Evolutionary conservation across 2,888 invertebrate species (phyloP).

Genomic region (Cheilosia variabilis): DNA sequence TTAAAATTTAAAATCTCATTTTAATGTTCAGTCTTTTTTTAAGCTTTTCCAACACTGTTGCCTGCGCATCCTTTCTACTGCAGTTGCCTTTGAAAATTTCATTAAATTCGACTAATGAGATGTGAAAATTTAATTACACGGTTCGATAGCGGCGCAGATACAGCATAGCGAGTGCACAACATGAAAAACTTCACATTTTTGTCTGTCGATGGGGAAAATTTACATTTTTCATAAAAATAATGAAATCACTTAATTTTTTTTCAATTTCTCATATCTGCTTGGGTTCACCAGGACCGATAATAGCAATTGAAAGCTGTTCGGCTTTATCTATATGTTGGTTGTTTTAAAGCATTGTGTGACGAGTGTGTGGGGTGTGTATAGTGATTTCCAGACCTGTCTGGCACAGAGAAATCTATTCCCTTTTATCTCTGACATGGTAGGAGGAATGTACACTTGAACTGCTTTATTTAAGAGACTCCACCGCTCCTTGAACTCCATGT

Average conservation of each 20-base stretch:
- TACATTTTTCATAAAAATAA: slow-evolving; percentile 50
- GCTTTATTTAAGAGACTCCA: too few relatives aligned
- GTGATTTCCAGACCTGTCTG: neutral
- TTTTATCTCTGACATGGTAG: too few relatives aligned
- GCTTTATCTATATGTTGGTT: neutral
- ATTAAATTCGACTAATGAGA: slow-evolving; percentile 74
- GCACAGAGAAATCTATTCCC: too few relatives aligned
- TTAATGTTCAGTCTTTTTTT: neutral
- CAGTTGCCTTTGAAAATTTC: slow-evolving; percentile 67
- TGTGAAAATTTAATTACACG: slow-evolving; percentile 75
- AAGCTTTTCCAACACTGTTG: slow-evolving; percentile 7
- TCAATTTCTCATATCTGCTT: slow-evolving; percentile 23
- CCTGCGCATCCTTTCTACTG: slow-evolving; percentile 41
- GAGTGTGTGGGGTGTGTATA: neutral
- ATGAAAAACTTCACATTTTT: slow-evolving; percentile 49
- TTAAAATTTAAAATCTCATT: slow-evolving; percentile 26
- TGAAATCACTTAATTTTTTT: slow-evolving; percentile 31
- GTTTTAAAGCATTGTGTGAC: neutral
- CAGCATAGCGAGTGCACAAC: slow-evolving; percentile 25
- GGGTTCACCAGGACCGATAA: slow-evolving; percentile 18
- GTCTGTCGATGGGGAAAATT: slow-evolving; percentile 59
- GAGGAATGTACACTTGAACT: too few relatives aligned
- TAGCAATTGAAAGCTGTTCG: slow-evolving; percentile 25
- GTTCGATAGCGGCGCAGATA: slow-evolving; percentile 59
- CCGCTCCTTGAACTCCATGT: neutral